These are phyloP conservation scores for Anorthoa munda DNA, from an alignment of 2,888 invertebrate species.

Conservation along the genomic window DNA sequence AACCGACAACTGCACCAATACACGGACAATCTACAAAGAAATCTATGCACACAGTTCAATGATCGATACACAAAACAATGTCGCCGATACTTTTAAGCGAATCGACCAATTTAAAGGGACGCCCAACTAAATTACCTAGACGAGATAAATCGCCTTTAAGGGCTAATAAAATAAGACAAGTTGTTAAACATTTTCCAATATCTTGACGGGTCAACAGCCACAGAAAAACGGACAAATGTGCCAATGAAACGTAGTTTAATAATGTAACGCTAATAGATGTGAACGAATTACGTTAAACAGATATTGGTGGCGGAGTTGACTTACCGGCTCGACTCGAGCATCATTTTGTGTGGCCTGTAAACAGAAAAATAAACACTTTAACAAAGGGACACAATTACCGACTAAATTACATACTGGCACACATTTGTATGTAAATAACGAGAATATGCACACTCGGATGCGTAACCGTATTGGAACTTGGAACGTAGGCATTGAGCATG, in stretches of 20 bases:
- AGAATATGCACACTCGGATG: constrained; percentile 32
- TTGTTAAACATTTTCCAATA: constrained; percentile 36
- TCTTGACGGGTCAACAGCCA: constrained; percentile 61
- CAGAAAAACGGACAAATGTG: constrained; percentile 62
- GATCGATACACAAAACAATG: constrained; percentile 44
- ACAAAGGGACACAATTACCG: constrained; percentile 52
- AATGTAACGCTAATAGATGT: constrained; percentile 48
- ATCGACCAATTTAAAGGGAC: constrained; percentile 33
- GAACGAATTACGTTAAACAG: constrained; percentile 62
- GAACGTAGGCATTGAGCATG: constrained; percentile 28
- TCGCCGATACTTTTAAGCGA: constrained; percentile 19
- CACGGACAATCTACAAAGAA: constrained; percentile 57
- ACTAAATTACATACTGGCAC: constrained; percentile 42
- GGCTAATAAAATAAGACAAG: constrained; percentile 43
- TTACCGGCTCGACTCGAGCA: constrained; percentile 90
- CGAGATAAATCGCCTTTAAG: constrained; percentile 43
- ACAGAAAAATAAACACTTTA: constrained; percentile 72
- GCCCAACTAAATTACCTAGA: constrained; percentile 41
- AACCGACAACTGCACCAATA: constrained; percentile 67
- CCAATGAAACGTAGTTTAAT: constrained; percentile 57
- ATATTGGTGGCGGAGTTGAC: constrained; percentile 68
- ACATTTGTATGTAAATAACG: constrained; percentile 45
- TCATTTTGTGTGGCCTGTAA: constrained; percentile 90
- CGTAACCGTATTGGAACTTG: constrained; percentile 43
- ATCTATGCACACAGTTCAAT: constrained; percentile 49